phyloP scores from a whole-genome alignment of 30 jellyfish, hydroid and myxozoan species.

The Phacellophora camtschatica region DNA sequence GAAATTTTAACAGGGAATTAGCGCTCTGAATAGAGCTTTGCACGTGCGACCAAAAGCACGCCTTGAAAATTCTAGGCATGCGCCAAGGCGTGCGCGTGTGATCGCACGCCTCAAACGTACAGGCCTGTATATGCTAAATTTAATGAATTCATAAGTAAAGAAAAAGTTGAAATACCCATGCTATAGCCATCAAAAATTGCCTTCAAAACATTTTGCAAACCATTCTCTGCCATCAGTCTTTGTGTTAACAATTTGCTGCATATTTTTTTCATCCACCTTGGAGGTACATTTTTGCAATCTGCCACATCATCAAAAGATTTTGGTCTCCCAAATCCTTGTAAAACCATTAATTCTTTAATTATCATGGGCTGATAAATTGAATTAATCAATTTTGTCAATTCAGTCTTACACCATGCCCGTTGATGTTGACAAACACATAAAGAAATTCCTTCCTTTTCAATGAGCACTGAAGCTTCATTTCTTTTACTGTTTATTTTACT shows the following conservation, averaged over 20 bases:
- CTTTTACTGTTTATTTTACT: not conserved
- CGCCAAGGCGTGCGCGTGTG: too few species aligned
- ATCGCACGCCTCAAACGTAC: too few species aligned
- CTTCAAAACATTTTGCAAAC: constrained; percentile 52
- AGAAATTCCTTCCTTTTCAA: not conserved
- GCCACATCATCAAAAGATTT: not conserved
- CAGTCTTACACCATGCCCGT: constrained; percentile 65
- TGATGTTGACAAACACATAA: constrained; percentile 54
- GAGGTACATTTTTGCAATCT: not conserved
- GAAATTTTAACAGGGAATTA: too few species aligned
- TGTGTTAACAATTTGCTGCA: constrained; percentile 68
- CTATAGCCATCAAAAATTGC: constrained; percentile 69
- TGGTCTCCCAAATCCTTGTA: constrained; percentile 56
- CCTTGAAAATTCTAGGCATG: too few species aligned
- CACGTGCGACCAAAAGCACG: too few species aligned
- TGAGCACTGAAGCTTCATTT: not conserved
- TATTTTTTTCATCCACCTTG: constrained; percentile 30
- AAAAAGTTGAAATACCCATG: constrained; percentile 3
- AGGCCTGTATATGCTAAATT: not conserved
- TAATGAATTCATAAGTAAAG: not conserved
- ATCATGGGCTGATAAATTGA: constrained; percentile 70
- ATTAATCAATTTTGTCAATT: constrained; percentile 6
- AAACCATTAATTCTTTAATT: constrained; percentile 40
- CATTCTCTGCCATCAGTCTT: constrained; percentile 63
- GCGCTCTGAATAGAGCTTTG: too few species aligned